A percentile compares a stretch with the other conserved stretches of the same genome.
Evolutionary conservation across 2,113 vertebrate genomes (phyloP).

Genomic region (Atherinomorus stipes): DNA sequence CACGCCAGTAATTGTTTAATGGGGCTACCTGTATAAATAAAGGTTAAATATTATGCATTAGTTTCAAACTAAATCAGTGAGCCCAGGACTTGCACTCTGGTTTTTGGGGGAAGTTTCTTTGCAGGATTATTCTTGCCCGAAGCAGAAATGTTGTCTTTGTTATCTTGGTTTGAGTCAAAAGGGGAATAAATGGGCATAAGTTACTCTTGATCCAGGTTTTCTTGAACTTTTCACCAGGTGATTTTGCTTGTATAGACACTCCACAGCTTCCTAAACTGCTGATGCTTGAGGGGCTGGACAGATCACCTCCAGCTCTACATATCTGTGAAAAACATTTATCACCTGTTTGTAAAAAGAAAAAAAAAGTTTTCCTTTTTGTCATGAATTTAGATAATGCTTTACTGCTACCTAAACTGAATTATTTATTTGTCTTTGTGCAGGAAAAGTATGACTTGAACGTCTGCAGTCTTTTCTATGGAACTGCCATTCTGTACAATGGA

Average conservation of each 20-base stretch:
- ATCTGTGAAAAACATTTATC: no score
- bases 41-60: no score
- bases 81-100: no score
- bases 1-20: no score
- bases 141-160: no score
- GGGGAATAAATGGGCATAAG: conserved; percentile 36
- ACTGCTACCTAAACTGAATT: neutral
- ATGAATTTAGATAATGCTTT: no score
- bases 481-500: conserved; percentile 55
- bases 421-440: conserved; percentile 54
- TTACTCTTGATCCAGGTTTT: conserved; percentile 43
- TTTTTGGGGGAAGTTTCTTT: no score
- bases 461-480: conserved; percentile 63
- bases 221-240: conserved; percentile 41
- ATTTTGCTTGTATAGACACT: conserved; percentile 43
- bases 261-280: conserved; percentile 41
- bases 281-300: conserved; percentile 13
- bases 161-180: conserved; percentile 8
- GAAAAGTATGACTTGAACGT: conserved; percentile 63
- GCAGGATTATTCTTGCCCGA: no score
- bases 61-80: no score
- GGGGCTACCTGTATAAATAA: no score
- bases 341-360: neutral
- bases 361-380: no score
- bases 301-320: conserved; percentile 2